A percentile compares a stretch with the other conserved stretches of the same genome.
phyloP scores from a whole-genome alignment of 1,140 invertebrate genomes.

The Hetaerina americana region DNA sequence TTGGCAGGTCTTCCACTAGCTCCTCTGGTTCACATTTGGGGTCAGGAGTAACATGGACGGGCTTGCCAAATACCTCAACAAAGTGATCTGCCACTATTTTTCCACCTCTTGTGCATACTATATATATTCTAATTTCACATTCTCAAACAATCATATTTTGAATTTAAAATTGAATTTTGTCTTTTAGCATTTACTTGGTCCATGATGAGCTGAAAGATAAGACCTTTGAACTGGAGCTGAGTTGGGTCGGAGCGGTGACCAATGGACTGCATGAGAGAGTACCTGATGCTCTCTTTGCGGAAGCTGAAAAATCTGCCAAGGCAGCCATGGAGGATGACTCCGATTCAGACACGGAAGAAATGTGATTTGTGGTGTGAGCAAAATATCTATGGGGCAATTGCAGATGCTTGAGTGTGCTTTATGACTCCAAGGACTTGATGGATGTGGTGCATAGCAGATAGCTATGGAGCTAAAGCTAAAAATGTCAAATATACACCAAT shows the following conservation, averaged over 20 bases:
- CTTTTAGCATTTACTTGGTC: constrained; percentile 80
- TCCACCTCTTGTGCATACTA: background rate
- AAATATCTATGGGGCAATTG: too few species aligned
- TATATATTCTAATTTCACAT: constrained; percentile 1
- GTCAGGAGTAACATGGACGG: too few species aligned
- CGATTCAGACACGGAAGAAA: constrained; percentile 67
- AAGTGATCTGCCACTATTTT: too few species aligned
- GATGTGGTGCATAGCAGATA: too few species aligned
- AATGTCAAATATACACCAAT: too few species aligned
- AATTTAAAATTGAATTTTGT: constrained; percentile 21
- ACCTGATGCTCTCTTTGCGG: constrained; percentile 43
- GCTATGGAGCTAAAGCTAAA: too few species aligned
- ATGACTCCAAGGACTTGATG: too few species aligned
- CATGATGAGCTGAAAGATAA: constrained; percentile 99
- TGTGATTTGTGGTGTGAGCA: background rate
- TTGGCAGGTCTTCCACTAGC: too few species aligned
- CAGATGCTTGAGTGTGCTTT: too few species aligned
- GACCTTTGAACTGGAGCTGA: constrained; percentile 92
- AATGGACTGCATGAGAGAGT: constrained; percentile 61
- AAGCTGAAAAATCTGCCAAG: constrained; percentile 69
- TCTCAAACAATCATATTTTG: constrained; percentile 13
- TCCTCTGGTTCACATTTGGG: too few species aligned
- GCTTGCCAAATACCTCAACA: too few species aligned
- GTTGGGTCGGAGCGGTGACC: constrained; percentile 83
- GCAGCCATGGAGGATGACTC: constrained; percentile 71